Base-by-base conservation (phyloP, 2,797 vertebrate genomes). In the Neosilurus hyrtlii region DNA sequence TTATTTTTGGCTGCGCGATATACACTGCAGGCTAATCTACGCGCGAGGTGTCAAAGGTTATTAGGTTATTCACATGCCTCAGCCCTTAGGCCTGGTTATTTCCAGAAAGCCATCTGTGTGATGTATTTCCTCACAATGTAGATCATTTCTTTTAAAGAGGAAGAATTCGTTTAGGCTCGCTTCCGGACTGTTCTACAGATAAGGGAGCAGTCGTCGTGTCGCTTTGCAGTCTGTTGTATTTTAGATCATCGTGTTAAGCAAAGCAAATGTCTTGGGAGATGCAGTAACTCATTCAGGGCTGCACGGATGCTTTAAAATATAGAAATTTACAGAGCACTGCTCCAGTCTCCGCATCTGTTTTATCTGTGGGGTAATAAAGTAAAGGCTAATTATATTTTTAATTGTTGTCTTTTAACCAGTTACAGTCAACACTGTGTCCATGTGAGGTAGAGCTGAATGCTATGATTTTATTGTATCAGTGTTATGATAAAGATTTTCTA, bases 51-150 rank as follows among this genome's bases (percentile, higher is more conserved):
- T 80, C 70, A 79, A 52, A 81, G 83, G 71, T 84, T 84, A 81
- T 76, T 85, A 81, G 83, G 71, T 84, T 84, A 75, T 62, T 77
- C 43, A 24, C 49, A 43, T 81, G 68, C 79, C 72, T 84, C 22
- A 26, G 51, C 61, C 61, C 18, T 66, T n/a, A 84, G 77, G 70
- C 52, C 83, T 68, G 62, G 63, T 81, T 84, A 68, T 68, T 70
- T 81, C 56, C 71, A 54, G 72, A 70, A 70, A 30, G 63, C 22
- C 71, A 67, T 67, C 61, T 73, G 70, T 20, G 12, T 59, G 61
- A 73, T 56, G 56, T 56, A 49, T 74, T 66, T 80, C 73, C 30
- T 15, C 63, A 15, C 3, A 1, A 51, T 9, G 20, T 18, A 52
- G 37, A 59, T 49, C 83, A 54, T 54, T 79, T 67, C 26, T 30